Conservation (phyloP, 2,888 invertebrate species). For the Deilephila porcellus region DNA sequence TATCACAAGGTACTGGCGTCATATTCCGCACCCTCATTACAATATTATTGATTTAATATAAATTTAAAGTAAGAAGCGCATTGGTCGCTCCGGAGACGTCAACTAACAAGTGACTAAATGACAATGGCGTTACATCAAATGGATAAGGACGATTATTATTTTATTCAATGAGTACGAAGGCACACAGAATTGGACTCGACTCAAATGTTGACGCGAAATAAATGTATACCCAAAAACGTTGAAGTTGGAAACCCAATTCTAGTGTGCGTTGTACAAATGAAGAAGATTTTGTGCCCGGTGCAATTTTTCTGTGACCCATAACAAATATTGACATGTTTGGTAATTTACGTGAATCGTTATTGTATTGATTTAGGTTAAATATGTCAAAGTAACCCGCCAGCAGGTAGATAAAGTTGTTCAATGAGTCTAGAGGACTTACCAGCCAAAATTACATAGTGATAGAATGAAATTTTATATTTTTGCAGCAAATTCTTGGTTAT, state of each 20-base stretch:
- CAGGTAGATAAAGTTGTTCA: background rate
- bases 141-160: slow-evolving; percentile 61
- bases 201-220: slow-evolving; percentile 36
- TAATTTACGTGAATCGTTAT: background rate
- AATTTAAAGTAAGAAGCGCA: slow-evolving; percentile 42
- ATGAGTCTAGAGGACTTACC: background rate
- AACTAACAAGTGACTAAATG: slow-evolving; percentile 64
- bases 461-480: too few species aligned
- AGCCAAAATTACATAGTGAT: background rate
- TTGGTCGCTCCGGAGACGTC: slow-evolving; percentile 52
- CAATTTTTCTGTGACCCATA: background rate
- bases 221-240: slow-evolving; percentile 17
- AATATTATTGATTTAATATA: slow-evolving; percentile 6
- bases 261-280: slow-evolving; percentile 54
- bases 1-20: background rate
- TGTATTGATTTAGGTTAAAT: background rate
- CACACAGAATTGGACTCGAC: slow-evolving; percentile 54
- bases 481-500: too few species aligned
- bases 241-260: slow-evolving; percentile 57
- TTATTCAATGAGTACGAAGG: slow-evolving; percentile 53
- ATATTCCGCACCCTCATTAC: background rate
- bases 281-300: slow-evolving; percentile 58
- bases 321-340: background rate
- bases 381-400: background rate
- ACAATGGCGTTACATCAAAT: slow-evolving; percentile 59